Conservation (phyloP, 2,797 vertebrate genomes). For the Diceros bicornis region DNA sequence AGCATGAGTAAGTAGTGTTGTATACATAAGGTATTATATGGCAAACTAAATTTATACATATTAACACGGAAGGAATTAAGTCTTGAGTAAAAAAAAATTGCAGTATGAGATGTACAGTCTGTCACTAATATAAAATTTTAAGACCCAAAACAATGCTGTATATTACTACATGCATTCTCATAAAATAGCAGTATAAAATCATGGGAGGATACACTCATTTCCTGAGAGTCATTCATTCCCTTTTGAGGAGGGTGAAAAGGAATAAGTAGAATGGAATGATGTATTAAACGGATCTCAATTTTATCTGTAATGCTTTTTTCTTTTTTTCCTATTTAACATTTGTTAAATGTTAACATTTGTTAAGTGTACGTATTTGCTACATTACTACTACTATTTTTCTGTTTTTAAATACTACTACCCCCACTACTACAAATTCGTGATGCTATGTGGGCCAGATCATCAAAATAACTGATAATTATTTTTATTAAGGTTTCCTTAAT, state of each 20-base stretch:
- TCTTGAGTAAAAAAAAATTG: slow-evolving; percentile 40
- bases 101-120: background rate
- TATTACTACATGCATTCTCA: background rate
- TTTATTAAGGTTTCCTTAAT: slow-evolving; percentile 39
- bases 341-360: background rate
- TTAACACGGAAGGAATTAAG: slow-evolving; percentile 1
- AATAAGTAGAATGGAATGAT: background rate
- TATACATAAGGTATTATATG: background rate
- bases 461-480: slow-evolving; percentile 56
- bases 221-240: background rate
- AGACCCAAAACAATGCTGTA: background rate
- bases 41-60: background rate
- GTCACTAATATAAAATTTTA: background rate
- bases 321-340: background rate
- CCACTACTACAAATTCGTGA: background rate
- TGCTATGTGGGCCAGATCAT: background rate
- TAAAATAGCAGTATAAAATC: background rate
- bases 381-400: background rate
- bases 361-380: background rate
- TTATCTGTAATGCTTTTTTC: background rate
- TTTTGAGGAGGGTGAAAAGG: background rate
- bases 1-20: background rate
- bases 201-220: background rate
- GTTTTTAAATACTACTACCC: background rate
- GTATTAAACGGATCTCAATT: background rate